These are phyloP conservation scores for Tenebrio molitor DNA, from an alignment of 1,140 invertebrate species.

Conservation along the genomic window DNA sequence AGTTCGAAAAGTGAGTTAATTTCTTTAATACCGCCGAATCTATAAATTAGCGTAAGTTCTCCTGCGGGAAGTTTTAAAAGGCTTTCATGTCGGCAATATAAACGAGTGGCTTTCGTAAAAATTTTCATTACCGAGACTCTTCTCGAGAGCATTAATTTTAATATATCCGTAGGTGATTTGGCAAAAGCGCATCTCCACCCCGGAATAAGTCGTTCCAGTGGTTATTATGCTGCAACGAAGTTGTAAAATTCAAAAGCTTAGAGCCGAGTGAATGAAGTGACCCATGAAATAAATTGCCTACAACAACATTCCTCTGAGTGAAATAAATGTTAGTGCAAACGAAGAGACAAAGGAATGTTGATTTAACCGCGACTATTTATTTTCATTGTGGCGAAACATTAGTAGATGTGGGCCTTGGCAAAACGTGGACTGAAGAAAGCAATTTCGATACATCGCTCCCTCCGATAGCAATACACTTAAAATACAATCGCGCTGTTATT, in stretches of 20 bases:
- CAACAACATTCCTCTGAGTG: constrained; percentile 59
- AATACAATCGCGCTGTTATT: constrained; percentile 42
- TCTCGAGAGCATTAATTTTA: constrained; percentile 6
- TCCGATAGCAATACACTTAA: constrained; percentile 33
- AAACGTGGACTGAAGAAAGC: constrained; percentile 20
- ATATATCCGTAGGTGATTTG: constrained; percentile 5
- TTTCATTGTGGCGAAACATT: constrained; percentile 55
- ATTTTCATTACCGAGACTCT: constrained; percentile 12
- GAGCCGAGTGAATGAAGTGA: constrained; percentile 49
- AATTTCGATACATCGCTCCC: constrained; percentile 37
- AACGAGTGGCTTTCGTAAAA: constrained; percentile 3
- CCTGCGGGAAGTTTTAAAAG: constrained; percentile 8
- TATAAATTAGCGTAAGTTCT: constrained; percentile 18
- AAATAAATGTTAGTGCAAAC: constrained; percentile 59
- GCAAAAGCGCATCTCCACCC: not conserved
- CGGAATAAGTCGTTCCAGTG: not conserved
- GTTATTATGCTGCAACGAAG: constrained; percentile 19
- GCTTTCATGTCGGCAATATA: constrained; percentile 1
- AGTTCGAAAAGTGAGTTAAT: constrained; percentile 17
- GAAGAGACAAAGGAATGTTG: constrained; percentile 60
- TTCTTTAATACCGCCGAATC: constrained; percentile 31
- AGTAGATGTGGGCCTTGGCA: constrained; percentile 27
- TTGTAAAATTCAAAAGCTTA: constrained; percentile 32
- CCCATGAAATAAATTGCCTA: constrained; percentile 61
- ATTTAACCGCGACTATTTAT: constrained; percentile 61